Evolutionary conservation across 2,888 invertebrate species (phyloP).

Genomic region (Agriopis aurantiaria): DNA sequence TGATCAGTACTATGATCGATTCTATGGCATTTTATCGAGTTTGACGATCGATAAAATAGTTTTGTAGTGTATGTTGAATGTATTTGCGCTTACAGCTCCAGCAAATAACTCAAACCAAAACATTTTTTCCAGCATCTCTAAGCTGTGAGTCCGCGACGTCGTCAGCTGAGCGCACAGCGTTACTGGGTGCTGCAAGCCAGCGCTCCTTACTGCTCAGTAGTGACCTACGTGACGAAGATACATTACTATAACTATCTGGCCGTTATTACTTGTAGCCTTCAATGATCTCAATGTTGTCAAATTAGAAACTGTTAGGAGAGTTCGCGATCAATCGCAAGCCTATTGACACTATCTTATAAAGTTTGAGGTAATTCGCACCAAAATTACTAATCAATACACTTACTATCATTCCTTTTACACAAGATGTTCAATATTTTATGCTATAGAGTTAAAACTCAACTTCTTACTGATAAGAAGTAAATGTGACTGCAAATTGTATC

Average conservation of each 20-base stretch:
- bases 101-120: not conserved
- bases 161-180: slow-evolving; percentile 88
- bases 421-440: too few species aligned
- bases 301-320: slow-evolving; percentile 9
- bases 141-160: slow-evolving; percentile 88
- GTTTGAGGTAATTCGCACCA: not conserved
- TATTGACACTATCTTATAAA: too few species aligned
- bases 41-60: too few species aligned
- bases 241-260: slow-evolving; percentile 88
- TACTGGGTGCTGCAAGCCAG: slow-evolving; percentile 90
- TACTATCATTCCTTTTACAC: not conserved
- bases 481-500: not conserved
- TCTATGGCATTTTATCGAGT: too few species aligned
- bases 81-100: not conserved
- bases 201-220: slow-evolving; percentile 92
- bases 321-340: too few species aligned
- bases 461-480: too few species aligned
- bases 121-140: slow-evolving; percentile 81
- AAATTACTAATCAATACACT: not conserved
- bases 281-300: slow-evolving; percentile 38
- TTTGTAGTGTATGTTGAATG: not conserved
- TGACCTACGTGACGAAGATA: slow-evolving; percentile 94
- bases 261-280: slow-evolving; percentile 12
- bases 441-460: too few species aligned
- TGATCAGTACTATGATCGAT: too few species aligned